phyloP scores from a whole-genome alignment of 2,797 vertebrate species.

The Odontamblyopus rebecca region DNA sequence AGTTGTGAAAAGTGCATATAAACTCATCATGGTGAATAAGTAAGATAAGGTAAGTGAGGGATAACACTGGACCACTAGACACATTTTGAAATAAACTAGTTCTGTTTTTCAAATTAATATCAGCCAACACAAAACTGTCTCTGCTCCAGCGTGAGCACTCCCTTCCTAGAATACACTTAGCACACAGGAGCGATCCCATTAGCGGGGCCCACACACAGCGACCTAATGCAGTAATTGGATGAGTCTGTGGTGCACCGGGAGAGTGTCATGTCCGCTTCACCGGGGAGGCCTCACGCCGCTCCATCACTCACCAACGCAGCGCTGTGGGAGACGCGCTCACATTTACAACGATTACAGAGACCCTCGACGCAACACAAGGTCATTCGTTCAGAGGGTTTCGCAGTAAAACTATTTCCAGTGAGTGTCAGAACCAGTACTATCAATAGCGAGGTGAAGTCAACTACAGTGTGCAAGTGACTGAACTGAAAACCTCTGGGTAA shows the following conservation, averaged over 20 bases:
- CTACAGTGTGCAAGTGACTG: neutral
- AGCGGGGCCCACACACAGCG: slow-evolving; percentile 15
- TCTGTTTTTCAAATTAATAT: neutral
- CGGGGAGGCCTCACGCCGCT: slow-evolving; percentile 69
- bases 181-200: neutral
- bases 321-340: slow-evolving; percentile 63
- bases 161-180: neutral
- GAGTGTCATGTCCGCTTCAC: slow-evolving; percentile 62
- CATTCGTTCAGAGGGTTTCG: neutral
- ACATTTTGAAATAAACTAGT: too few species aligned
- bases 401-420: neutral
- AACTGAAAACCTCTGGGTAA: too few species aligned
- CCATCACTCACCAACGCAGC: slow-evolving; percentile 77
- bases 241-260: slow-evolving; percentile 63
- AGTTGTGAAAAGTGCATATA: too few species aligned
- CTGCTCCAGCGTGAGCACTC: slow-evolving; percentile 17
- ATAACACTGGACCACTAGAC: too few species aligned
- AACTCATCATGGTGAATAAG: too few species aligned
- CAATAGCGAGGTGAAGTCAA: neutral
- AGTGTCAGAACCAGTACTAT: neutral
- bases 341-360: slow-evolving; percentile 2
- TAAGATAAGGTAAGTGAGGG: too few species aligned
- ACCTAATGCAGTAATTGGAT: slow-evolving; percentile 67
- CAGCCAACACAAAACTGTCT: neutral
- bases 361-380: neutral